Conservation (phyloP, 2,888 invertebrate species). For the Cremastinae sp. region DNA sequence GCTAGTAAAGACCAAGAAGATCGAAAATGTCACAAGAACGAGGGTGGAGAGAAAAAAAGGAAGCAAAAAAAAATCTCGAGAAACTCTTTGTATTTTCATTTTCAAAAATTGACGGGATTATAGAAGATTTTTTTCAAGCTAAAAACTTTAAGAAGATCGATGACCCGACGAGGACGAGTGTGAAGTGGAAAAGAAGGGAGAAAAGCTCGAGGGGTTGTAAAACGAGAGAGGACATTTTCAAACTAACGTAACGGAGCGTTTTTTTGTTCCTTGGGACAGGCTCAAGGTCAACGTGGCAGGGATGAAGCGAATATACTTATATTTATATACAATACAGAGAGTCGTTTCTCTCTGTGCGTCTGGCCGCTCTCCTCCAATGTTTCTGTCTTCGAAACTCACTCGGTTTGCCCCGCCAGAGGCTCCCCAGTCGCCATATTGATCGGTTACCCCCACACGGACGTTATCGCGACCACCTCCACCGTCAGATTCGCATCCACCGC, state of each 20-base stretch:
- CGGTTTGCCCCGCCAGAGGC: constrained; percentile 72
- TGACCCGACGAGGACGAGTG: background rate
- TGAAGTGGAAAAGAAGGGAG: constrained; percentile 11
- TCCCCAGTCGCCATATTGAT: constrained; percentile 76
- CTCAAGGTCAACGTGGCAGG: constrained; percentile 73
- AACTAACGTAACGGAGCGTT: constrained; percentile 46
- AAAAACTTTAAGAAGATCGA: constrained; percentile 8
- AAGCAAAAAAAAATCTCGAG: no score
- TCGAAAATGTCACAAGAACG: no score
- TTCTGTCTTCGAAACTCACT: constrained; percentile 66
- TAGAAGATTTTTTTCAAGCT: no score
- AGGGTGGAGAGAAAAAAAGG: no score
- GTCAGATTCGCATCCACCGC: constrained; percentile 41
- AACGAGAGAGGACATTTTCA: background rate
- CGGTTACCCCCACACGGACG: constrained; percentile 67
- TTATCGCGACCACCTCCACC: constrained; percentile 54
- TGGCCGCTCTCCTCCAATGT: constrained; percentile 31
- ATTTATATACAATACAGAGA: constrained; percentile 55
- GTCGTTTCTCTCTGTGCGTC: constrained; percentile 50
- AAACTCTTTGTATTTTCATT: no score
- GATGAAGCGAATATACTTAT: constrained; percentile 59
- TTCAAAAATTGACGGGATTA: no score
- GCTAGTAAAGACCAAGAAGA: no score
- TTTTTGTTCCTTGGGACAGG: constrained; percentile 59
- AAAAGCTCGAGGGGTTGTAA: constrained; percentile 27